Conservation (phyloP, 2,113 vertebrate genomes). For the Electrona antarctica region DNA sequence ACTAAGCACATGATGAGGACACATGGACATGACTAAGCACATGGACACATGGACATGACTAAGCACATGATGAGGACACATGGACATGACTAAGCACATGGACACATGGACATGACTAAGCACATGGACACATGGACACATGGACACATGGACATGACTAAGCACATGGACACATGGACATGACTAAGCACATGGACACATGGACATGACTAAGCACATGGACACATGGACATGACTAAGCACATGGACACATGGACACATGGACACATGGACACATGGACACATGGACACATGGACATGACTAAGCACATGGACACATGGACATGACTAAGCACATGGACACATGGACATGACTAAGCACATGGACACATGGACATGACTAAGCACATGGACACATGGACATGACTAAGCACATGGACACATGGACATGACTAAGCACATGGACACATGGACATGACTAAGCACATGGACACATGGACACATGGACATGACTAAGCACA, state of each 20-base stretch:
- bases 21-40: conserved; percentile 8
- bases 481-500: too few species aligned
- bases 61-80: too few species aligned
- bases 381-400: conserved; percentile 13
- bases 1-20: not conserved
- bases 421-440: not conserved
- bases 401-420: too few species aligned
- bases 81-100: not conserved
- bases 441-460: not conserved
- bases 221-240: too few species aligned
- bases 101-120: not conserved
- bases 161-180: too few species aligned
- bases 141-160: too few species aligned
- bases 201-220: conserved; percentile 11
- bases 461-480: too few species aligned
- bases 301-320: conserved; percentile 17
- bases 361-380: not conserved
- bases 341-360: not conserved
- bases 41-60: not conserved
- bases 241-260: too few species aligned
- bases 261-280: too few species aligned
- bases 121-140: too few species aligned
- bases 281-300: not conserved
- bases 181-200: not conserved
- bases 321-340: too few species aligned